phyloP scores from a whole-genome alignment of 2,797 vertebrate species.

The Sphaeramia orbicularis region DNA sequence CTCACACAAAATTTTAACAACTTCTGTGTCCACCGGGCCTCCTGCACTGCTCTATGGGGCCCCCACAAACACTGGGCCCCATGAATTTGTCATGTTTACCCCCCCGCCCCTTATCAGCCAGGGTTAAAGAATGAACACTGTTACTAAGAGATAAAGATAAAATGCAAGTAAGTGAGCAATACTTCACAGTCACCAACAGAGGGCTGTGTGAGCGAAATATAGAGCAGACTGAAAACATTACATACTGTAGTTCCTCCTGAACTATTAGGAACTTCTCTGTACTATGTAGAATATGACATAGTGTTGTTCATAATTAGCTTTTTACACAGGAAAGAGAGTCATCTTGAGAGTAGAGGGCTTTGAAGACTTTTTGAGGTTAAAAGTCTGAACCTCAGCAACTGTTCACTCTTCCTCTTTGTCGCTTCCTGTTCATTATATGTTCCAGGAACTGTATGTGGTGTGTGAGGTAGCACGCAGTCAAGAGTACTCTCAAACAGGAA shows the following conservation, averaged over 20 bases:
- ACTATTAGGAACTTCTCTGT: background rate
- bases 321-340: conserved; percentile 19
- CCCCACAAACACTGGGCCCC: too few species aligned
- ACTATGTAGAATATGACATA: background rate
- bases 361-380: conserved; percentile 45
- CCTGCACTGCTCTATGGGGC: too few species aligned
- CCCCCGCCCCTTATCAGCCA: too few species aligned
- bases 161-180: conserved; percentile 12
- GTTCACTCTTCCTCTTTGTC: conserved; percentile 82
- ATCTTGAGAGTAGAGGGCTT: conserved; percentile 15
- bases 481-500: conserved; percentile 34
- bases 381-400: conserved; percentile 49
- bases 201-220: conserved; percentile 41
- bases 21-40: too few species aligned
- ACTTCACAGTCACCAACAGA: conserved; percentile 48
- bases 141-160: background rate
- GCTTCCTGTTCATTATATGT: conserved; percentile 85
- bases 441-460: conserved; percentile 80
- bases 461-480: conserved; percentile 48
- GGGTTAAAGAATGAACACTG: too few species aligned
- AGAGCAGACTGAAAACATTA: background rate
- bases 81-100: too few species aligned
- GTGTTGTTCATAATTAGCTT: conserved; percentile 8
- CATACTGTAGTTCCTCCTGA: background rate
- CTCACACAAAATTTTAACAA: too few species aligned